Conservation (phyloP, 2,113 vertebrate species). For the Pygoscelis adeliae region DNA sequence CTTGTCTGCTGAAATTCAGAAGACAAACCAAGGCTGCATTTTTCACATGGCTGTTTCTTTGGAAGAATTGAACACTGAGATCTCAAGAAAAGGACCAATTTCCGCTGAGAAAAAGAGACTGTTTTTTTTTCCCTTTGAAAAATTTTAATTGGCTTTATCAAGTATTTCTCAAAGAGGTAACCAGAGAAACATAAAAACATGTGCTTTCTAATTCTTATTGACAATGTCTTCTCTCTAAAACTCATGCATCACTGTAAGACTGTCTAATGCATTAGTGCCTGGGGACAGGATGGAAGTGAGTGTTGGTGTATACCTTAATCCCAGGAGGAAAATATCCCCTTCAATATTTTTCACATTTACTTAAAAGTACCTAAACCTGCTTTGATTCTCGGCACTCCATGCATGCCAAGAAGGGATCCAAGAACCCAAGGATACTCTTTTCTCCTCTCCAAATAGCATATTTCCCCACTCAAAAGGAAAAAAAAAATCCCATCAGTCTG, state of each 20-base stretch:
- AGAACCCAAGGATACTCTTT: not conserved
- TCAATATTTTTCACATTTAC: conserved; percentile 12
- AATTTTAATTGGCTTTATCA: not conserved
- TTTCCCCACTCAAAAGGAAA: not conserved
- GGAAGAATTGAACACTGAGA: not conserved
- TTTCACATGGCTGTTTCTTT: not conserved
- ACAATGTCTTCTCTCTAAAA: not conserved
- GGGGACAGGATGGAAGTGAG: not conserved
- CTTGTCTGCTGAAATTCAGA: not conserved
- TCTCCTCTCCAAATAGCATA: not conserved
- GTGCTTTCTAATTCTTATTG: not conserved
- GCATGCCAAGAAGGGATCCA: conserved; percentile 4
- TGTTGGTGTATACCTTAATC: not conserved
- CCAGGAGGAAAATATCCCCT: not conserved
- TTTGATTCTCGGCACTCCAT: not conserved
- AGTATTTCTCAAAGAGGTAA: not conserved
- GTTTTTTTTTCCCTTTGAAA: not conserved
- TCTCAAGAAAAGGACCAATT: not conserved
- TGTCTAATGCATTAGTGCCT: not conserved
- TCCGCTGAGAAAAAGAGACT: not conserved
- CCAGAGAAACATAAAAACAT: not conserved
- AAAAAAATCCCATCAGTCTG: not conserved
- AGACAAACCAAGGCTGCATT: not conserved
- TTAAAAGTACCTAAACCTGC: not conserved
- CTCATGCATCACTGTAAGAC: not conserved